These are phyloP conservation scores for Gopherus flavomarginatus DNA, from an alignment of 2,113 vertebrate genomes.

Conservation along the genomic window DNA sequence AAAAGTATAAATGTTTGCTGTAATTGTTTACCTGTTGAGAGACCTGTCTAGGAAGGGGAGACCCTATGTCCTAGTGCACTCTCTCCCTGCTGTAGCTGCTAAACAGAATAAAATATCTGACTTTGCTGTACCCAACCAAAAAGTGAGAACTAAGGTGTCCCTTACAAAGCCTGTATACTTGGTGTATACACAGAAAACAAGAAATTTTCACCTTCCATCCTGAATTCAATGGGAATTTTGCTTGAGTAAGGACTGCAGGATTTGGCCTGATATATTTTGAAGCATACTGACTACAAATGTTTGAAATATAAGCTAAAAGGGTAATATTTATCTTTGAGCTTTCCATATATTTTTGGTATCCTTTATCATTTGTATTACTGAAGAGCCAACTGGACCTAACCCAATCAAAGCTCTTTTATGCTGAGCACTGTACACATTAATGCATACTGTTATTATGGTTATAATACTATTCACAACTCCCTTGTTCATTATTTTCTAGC, in stretches of 20 bases:
- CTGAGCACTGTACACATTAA: neutral
- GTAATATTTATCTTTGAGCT: neutral
- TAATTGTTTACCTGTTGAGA: no score
- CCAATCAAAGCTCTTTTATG: neutral
- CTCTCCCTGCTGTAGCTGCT: no score
- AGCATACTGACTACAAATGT: neutral
- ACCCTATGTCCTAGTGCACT: no score
- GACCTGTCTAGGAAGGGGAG: no score
- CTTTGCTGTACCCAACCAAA: no score
- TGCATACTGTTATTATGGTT: neutral
- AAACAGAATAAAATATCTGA: no score
- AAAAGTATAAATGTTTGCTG: no score
- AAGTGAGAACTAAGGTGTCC: neutral
- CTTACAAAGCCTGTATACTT: neutral
- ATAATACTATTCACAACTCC: neutral
- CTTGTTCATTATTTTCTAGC: neutral
- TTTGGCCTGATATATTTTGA: neutral
- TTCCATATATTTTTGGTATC: neutral
- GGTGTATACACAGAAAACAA: neutral
- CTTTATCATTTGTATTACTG: neutral
- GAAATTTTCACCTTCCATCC: neutral
- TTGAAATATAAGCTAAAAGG: neutral
- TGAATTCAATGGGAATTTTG: neutral
- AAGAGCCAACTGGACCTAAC: neutral
- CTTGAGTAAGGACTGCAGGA: neutral